phyloP scores from a whole-genome alignment of 2,888 invertebrate genomes.

The Scaptomyza parva region DNA sequence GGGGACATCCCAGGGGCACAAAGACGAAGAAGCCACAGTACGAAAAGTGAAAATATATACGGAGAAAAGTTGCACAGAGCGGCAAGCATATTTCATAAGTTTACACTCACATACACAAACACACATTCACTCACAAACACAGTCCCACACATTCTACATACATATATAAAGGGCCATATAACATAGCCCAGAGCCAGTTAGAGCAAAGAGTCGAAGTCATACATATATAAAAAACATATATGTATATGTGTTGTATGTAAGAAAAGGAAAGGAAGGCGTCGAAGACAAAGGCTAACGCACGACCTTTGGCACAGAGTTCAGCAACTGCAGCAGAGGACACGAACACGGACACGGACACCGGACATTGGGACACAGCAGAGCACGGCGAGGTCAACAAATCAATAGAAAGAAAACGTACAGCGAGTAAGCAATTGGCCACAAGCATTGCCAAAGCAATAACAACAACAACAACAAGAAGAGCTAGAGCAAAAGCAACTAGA shows the following conservation, averaged over 20 bases:
- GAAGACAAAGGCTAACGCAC: slow-evolving; percentile 79
- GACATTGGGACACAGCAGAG: slow-evolving; percentile 3
- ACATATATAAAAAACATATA: slow-evolving; percentile 8
- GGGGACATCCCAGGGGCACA: slow-evolving; percentile 35
- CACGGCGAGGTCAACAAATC: slow-evolving; percentile 64
- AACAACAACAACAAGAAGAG: slow-evolving; percentile 23
- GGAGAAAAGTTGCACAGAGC: slow-evolving; percentile 61
- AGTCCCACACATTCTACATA: not conserved
- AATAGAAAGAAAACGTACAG: slow-evolving; percentile 61
- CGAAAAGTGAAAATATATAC: slow-evolving; percentile 79
- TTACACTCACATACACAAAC: slow-evolving; percentile 40
- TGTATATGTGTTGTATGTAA: not conserved
- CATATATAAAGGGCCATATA: slow-evolving; percentile 45
- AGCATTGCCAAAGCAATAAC: slow-evolving; percentile 18
- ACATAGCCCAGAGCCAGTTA: slow-evolving; percentile 53
- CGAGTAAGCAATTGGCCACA: slow-evolving; percentile 43
- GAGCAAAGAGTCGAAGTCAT: slow-evolving; percentile 42
- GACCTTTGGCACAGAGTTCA: slow-evolving; percentile 80
- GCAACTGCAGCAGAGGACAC: slow-evolving; percentile 52
- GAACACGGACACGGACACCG: slow-evolving; percentile 40
- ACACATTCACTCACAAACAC: slow-evolving; percentile 8
- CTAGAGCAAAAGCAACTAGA: slow-evolving; percentile 27
- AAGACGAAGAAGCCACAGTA: slow-evolving; percentile 44
- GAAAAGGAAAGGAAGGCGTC: slow-evolving; percentile 29
- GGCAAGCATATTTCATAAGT: slow-evolving; percentile 78